Evolutionary conservation across 2,797 vertebrate genomes (phyloP).

Genomic region (Siniperca undulata): DNA sequence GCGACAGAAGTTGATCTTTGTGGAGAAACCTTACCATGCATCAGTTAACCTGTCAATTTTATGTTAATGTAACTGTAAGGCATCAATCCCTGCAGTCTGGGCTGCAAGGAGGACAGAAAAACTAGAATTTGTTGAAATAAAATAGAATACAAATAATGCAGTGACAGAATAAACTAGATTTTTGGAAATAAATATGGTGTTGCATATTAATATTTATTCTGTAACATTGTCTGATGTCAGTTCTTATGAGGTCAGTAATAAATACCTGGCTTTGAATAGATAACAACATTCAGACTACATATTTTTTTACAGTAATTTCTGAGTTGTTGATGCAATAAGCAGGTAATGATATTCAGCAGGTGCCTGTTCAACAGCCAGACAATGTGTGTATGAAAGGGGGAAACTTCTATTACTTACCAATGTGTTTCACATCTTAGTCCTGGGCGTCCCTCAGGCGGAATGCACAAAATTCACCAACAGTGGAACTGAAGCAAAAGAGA

Average conservation of each 20-base stretch:
- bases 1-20: constrained; percentile 54
- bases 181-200: neutral
- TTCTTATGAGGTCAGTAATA: neutral
- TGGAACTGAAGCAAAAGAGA: constrained; percentile 16
- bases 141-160: neutral
- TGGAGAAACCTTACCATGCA: constrained; percentile 31
- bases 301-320: neutral
- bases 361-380: constrained; percentile 1
- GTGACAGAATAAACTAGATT: too few relatives aligned
- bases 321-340: neutral
- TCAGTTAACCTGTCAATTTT: constrained; percentile 41
- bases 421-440: constrained; percentile 38
- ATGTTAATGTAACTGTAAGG: constrained; percentile 14
- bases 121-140: neutral
- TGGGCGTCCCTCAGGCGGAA: constrained; percentile 15
- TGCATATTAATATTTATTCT: neutral
- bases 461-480: constrained; percentile 25
- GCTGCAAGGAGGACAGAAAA: constrained; percentile 18
- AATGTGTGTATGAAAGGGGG: constrained; percentile 33
- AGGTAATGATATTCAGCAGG: neutral
- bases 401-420: constrained; percentile 68
- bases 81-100: neutral
- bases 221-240: neutral
- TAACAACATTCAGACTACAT: neutral
- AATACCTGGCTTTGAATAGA: neutral